Evolutionary conservation across 2,888 invertebrate genomes (phyloP).

Genomic region (Tetropium fuscum): DNA sequence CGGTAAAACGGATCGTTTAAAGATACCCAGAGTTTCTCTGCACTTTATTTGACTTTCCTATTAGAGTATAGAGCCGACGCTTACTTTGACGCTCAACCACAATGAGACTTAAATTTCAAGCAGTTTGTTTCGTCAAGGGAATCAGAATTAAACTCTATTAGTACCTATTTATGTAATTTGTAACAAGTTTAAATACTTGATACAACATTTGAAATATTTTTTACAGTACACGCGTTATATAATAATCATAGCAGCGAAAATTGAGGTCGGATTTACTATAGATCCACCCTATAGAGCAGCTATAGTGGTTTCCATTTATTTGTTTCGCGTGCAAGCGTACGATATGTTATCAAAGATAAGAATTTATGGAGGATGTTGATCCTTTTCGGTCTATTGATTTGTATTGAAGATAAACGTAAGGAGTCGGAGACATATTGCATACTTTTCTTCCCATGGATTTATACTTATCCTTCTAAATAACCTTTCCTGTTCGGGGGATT

Average conservation of each 20-base stretch:
- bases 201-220: no score
- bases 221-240: no score
- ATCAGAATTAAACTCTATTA: no score
- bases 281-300: background rate
- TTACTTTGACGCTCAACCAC: no score
- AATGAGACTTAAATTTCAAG: no score
- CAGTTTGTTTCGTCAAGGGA: no score
- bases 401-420: conserved; percentile 32
- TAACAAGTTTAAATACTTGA: no score
- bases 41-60: no score
- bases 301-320: background rate
- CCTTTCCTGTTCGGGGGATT: conserved; percentile 38
- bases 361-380: conserved; percentile 40
- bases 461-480: conserved; percentile 45
- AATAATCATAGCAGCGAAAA: no score
- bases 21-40: conserved; percentile 18
- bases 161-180: no score
- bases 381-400: conserved; percentile 41
- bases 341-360: conserved; percentile 41
- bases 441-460: conserved; percentile 42
- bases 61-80: no score
- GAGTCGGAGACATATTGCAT: conserved; percentile 44
- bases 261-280: no score
- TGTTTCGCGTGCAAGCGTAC: conserved; percentile 8
- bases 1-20: conserved; percentile 16